Percentiles rank a stretch among this genome's conserved stretches.
Evolutionary conservation across 2,113 vertebrate species (phyloP).

Genomic region (Aleadryas rufinucha): DNA sequence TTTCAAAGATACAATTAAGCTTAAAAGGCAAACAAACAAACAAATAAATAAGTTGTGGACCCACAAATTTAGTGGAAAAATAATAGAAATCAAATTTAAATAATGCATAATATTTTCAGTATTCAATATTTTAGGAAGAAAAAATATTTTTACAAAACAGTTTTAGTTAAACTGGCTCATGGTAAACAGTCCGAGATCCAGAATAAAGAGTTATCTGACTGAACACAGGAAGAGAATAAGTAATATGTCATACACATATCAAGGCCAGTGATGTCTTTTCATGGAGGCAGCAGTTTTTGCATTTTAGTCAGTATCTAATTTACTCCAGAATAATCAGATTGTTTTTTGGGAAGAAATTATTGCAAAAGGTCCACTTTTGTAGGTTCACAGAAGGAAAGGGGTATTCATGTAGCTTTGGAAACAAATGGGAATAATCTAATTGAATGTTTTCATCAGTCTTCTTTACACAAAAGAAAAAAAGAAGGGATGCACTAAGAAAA

Average conservation of each 20-base stretch:
- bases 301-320: conserved; percentile 38
- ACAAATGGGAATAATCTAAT: not conserved
- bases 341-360: not conserved
- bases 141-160: not conserved
- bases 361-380: not conserved
- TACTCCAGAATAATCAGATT: conserved; percentile 4
- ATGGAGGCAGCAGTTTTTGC: not conserved
- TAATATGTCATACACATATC: not conserved
- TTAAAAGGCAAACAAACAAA: not conserved
- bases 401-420: not conserved
- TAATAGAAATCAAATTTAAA: not conserved
- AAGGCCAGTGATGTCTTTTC: not conserved
- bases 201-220: not conserved
- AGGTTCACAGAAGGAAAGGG: not conserved
- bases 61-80: not conserved
- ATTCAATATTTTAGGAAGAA: not conserved
- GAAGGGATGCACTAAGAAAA: not conserved
- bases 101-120: not conserved
- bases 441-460: not conserved
- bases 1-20: not conserved
- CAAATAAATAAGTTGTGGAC: too few relatives aligned
- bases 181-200: not conserved
- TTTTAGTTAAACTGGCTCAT: not conserved
- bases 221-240: not conserved
- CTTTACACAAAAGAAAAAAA: not conserved